Base-by-base conservation (phyloP, 2,888 invertebrate species). In the Hyppa rectilinea region DNA sequence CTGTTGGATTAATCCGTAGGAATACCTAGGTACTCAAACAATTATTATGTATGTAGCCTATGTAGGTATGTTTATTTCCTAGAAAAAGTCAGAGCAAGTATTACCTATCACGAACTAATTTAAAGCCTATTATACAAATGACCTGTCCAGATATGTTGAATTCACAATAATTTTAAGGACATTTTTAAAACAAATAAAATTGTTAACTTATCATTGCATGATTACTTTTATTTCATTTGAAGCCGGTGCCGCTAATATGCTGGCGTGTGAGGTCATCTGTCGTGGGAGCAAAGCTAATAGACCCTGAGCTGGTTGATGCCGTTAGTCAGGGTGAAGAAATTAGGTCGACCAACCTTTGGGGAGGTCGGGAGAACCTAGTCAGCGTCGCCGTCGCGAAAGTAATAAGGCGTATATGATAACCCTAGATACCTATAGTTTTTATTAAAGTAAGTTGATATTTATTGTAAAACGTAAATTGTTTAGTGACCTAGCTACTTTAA, bases 261-360 rank as follows among this genome's bases (percentile, higher is more conserved):
- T 60, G 49, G 34, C 58, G 52, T 56, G 62, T 59, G 20, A 72
- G 56, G 56, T 68, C 53, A 70, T 75, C 56, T 56, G 66, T 64
- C 72, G 34, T 56, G 83, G 78, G 79, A 82, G 53, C 53, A 53
- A 65, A 68, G 43, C 71, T 82, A 83, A 83, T 85, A 73, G 61
- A 68, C 38, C 40, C 56, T 64, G 66, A 43, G 69, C 61, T 69
- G 71, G 71, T 65, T 52, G 75, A 66, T 55, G 66, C 55, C n/a
- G 70, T 75, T 83, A 71, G 43, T 59, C 55, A 26, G 59, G 45
- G 23, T 63, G 69, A 63, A 67, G 50, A 74, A 85, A 85, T 85
- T 83, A 75, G 82, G 80, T 85, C 84, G 74, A 49, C 49, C 49
- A 74, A 67, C 75, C 85, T 63, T 70, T 62, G 58, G 74, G 82